These are phyloP conservation scores for Oscheius sp. DNA, from an alignment of 2,888 invertebrate genomes.

Conservation along the genomic window DNA sequence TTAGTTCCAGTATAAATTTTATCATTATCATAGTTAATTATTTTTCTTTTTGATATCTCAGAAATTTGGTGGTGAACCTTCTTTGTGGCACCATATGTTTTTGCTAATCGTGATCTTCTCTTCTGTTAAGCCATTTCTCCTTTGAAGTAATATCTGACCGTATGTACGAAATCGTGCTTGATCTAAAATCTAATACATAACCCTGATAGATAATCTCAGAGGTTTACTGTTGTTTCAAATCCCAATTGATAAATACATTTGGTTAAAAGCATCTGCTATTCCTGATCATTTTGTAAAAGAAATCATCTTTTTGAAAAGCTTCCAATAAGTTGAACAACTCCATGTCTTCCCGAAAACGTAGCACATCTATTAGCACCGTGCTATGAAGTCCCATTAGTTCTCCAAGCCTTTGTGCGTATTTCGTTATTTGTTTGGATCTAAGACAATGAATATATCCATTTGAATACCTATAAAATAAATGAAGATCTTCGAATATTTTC, in stretches of 20 bases:
- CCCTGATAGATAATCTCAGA: too few species aligned
- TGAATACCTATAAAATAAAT: conserved; percentile 7
- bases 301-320: conserved; percentile 21
- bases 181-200: too few species aligned
- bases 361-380: conserved; percentile 7
- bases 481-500: conserved; percentile 9
- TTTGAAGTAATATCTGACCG: too few species aligned
- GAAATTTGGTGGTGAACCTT: too few species aligned
- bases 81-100: too few species aligned
- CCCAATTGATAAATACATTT: background rate
- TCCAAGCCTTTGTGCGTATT: conserved; percentile 8
- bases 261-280: conserved; percentile 18
- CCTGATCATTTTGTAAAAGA: conserved; percentile 9
- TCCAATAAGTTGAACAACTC: conserved; percentile 13
- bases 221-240: background rate
- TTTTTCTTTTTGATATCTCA: too few species aligned
- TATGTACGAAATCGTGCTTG: too few species aligned
- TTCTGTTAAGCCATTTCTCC: too few species aligned
- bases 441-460: too few species aligned
- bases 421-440: conserved; percentile 6
- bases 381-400: conserved; percentile 27
- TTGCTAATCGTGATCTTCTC: too few species aligned
- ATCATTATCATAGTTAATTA: too few species aligned
- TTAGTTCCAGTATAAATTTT: too few species aligned
- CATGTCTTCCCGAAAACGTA: conserved; percentile 24